Evolutionary conservation across 2,113 vertebrate species (phyloP).

Genomic region (Oplegnathus fasciatus): DNA sequence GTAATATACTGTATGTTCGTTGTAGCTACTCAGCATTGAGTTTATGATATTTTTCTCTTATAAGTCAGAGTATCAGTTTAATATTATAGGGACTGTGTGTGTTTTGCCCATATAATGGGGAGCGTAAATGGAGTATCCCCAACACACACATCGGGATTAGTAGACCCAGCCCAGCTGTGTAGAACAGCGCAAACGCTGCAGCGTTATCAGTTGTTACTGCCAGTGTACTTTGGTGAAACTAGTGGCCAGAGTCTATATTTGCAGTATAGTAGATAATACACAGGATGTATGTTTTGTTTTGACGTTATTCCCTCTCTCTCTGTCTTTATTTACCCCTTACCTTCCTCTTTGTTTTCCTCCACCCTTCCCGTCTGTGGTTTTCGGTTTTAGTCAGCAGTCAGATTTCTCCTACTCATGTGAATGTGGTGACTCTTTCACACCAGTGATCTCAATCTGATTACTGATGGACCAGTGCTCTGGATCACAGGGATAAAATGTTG

Average conservation of each 20-base stretch:
- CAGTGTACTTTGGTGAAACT: not conserved
- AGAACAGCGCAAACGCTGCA: too few relatives aligned
- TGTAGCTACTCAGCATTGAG: too few relatives aligned
- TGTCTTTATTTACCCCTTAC: not conserved
- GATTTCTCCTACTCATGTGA: slow-evolving; percentile 6
- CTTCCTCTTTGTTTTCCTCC: not conserved
- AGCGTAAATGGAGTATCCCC: not conserved
- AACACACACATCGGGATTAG: not conserved
- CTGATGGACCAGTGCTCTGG: slow-evolving; percentile 2
- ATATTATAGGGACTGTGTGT: not conserved
- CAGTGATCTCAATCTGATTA: slow-evolving; percentile 28
- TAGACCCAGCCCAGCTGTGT: too few relatives aligned
- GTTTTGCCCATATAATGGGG: not conserved
- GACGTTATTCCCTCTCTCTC: not conserved
- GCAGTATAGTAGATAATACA: not conserved
- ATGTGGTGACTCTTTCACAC: slow-evolving; percentile 13
- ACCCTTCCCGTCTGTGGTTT: too few relatives aligned
- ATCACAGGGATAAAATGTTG: not conserved
- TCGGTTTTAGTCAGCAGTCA: not conserved
- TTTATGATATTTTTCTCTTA: too few relatives aligned
- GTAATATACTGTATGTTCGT: too few relatives aligned
- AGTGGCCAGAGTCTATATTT: not conserved
- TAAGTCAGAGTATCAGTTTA: too few relatives aligned
- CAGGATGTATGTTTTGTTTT: not conserved
- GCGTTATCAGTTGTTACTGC: not conserved